Evolutionary conservation across 1,140 invertebrate genomes (phyloP).

Genomic region (fruit fly (Drosophila melanogaster)): Release_6_plus_ISO1_MT NT_037436.4:14653501-14654000

Average conservation of each 20-base stretch:
- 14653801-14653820: neutral
- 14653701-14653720: too few relatives aligned
- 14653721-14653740: neutral
- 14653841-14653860: slow-evolving; percentile 42
- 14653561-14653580: slow-evolving; percentile 14
- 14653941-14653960: slow-evolving; percentile 38
- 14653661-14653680: neutral
- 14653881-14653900: slow-evolving; percentile 71
- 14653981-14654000: slow-evolving; percentile 70
- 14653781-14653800: slow-evolving; percentile 3
- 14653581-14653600: neutral
- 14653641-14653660: neutral
- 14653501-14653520: slow-evolving; percentile 42
- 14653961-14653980: slow-evolving; percentile 6
- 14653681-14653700: neutral
- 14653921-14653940: slow-evolving; percentile 41
- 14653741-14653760: neutral
- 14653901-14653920: slow-evolving; percentile 73
- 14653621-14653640: neutral
- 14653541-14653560: slow-evolving; percentile 46
- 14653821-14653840: slow-evolving; percentile 3
- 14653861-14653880: slow-evolving; percentile 29
- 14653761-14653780: too few relatives aligned
- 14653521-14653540: slow-evolving; percentile 2
- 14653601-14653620: neutral